Base-by-base conservation (phyloP, 2,888 invertebrate genomes). In the Acanthopleura granulata region DNA sequence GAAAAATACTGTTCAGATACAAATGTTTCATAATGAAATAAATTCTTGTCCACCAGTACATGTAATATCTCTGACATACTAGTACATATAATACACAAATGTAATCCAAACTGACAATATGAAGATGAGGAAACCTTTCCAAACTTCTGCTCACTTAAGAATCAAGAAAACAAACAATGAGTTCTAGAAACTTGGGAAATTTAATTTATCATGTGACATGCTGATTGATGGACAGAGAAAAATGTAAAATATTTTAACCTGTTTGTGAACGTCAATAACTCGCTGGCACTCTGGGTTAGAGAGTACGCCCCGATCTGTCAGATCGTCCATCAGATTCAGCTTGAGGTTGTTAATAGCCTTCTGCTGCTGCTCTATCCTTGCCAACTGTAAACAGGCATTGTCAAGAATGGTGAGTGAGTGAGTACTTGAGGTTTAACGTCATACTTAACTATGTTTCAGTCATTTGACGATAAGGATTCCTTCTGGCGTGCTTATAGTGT, bases 301-400 rank as follows among this genome's bases (percentile, higher is more conserved):
- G 40, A 90, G 77, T 27, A 89, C 82, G 25, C 89, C 89, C 51
- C 85, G 79, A 12, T 86, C 85, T 72, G 82, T 88, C 61, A 90
- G 81, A 76, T 90, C 89, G 78, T 90, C 88, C 82, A 90, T 86
- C 74, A 90, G 79, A 74, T 87, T 89, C 25, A 85, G 78, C 79
- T 90, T 89, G 72, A 90, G 79, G 75, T 83, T 86, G 74, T 86
- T 85, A 72, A 90, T 90, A 25, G 89, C 89, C 75, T 83, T 85
- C 81, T 90, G 89, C 78, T 90, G 89, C 75, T 89, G 87, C 72
- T 90, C 89, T 66, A 90, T 90, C 76, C 85, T 81, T 0, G 88
- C 82, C 76, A 89, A 75, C 89, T 90, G 80, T 15, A 80, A 81
- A 49, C n/a, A 57, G 27, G 22, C 51, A 51, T 15, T 15, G 18